A percentile compares a stretch with the other conserved stretches of the same genome.
Conservation (phyloP, 92 coral and sea anemone species). For the Bergia puertoricense region DNA sequence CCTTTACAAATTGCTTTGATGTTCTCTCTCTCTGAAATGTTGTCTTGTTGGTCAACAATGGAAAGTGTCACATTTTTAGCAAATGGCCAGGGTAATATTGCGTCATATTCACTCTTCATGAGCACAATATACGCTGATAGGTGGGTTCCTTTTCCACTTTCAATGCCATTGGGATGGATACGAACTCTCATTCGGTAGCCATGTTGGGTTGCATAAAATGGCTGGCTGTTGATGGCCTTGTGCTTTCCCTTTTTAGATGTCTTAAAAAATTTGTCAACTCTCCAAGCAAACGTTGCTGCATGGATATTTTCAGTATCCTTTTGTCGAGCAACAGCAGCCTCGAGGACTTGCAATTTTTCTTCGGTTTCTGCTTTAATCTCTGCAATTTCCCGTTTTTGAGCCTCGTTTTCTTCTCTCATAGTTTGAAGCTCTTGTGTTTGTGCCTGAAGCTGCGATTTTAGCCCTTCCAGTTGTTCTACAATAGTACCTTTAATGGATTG, state of each 20-base stretch:
- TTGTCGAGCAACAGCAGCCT: conserved; percentile 4
- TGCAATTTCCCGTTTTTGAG: conserved; percentile 20
- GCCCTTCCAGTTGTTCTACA: conserved; percentile 18
- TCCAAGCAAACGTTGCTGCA: conserved; percentile 25
- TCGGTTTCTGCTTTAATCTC: conserved; percentile 26
- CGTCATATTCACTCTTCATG: conserved; percentile 39
- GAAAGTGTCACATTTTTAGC: conserved; percentile 22
- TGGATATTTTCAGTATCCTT: not conserved
- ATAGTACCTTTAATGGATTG: not conserved
- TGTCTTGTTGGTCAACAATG: conserved; percentile 33
- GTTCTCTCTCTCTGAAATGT: conserved; percentile 27
- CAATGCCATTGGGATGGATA: conserved; percentile 29
- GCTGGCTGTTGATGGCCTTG: conserved; percentile 23
- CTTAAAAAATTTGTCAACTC: conserved; percentile 27
- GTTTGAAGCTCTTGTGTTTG: conserved; percentile 25
- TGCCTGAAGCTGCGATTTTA: not conserved
- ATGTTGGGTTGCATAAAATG: conserved; percentile 24
- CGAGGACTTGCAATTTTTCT: conserved; percentile 33
- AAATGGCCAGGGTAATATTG: conserved; percentile 36
- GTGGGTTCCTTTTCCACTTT: conserved; percentile 38
- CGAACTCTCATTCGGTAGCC: conserved; percentile 45
- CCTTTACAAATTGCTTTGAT: conserved; percentile 18
- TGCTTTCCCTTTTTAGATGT: conserved; percentile 38
- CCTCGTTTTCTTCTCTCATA: conserved; percentile 11
- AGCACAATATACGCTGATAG: conserved; percentile 20